phyloP scores from a whole-genome alignment of 2,888 invertebrate species.

The Nudaria mundana region DNA sequence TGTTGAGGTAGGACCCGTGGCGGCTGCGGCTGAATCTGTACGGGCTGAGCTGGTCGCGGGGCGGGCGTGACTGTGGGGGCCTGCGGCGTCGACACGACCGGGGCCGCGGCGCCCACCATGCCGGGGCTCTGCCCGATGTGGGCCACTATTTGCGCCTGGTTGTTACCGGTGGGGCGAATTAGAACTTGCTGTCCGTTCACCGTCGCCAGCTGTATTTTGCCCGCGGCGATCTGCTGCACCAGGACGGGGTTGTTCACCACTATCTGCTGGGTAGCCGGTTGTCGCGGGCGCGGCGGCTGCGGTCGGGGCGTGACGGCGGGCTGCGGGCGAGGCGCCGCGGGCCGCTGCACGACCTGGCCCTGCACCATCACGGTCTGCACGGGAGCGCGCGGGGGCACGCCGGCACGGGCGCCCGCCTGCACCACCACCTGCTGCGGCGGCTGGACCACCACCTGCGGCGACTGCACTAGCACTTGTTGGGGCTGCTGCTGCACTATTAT shows the following conservation, averaged over 20 bases:
- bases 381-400: conserved; percentile 22
- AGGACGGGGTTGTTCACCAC: conserved; percentile 89
- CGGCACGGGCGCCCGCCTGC: conserved; percentile 40
- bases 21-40: conserved; percentile 30
- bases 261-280: conserved; percentile 82
- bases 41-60: conserved; percentile 17
- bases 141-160: conserved; percentile 89
- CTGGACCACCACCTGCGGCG: conserved; percentile 52
- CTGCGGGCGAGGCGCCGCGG: conserved; percentile 47
- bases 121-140: conserved; percentile 83
- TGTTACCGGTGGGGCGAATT: conserved; percentile 89
- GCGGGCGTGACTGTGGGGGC: conserved; percentile 22
- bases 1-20: conserved; percentile 23
- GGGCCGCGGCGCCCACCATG: conserved; percentile 30
- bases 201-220: conserved; percentile 91
- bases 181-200: conserved; percentile 93
- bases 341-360: conserved; percentile 45
- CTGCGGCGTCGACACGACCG: conserved; percentile 37
- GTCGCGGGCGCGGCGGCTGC: conserved; percentile 46
- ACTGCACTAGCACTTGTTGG: conserved; percentile 29
- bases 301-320: conserved; percentile 54
- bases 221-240: conserved; percentile 90
- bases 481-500: conserved; percentile 58
- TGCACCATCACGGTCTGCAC: conserved; percentile 66
- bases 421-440: conserved; percentile 45